Evolutionary conservation across 1,140 invertebrate species (phyloP), one percentile per base, ranked within the genome.

Genomic region (Drosophila malerkotliana): DNA sequence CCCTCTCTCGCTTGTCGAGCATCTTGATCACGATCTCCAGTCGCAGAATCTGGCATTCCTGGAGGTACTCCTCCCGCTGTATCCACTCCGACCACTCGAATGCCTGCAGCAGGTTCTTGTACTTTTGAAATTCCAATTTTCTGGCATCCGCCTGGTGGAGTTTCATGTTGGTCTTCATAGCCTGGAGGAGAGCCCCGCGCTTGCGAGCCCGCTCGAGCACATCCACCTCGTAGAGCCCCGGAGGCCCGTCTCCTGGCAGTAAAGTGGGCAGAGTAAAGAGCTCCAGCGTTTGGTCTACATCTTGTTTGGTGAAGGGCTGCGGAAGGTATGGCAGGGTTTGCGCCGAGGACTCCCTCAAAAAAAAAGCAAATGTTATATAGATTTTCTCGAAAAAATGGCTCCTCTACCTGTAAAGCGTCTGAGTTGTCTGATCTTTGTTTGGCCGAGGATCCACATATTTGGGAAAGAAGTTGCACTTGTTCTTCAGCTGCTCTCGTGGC

Each of bases 271-370:
- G 39, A n/a, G 75, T 75, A n/a, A 87, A 91, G 0, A 92, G 56
- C 51, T 92, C 91, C 1, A 90, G 9, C 2, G 45, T 0, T 39
- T 8, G 18, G 48, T 39, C 5, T 80, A 72, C 72, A 5, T 26
- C 10, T 15, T 4, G 9, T 21, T 2, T 56, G 24, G 12, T 3
- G 39, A 94, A 28, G 26, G 26, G 93, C n/a, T 92, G 89, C 0
- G 91, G 91, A 37, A 95, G 93, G 59, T 95, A 97, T 1, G 96
- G 95, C 49, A 94, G 82, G 1, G 96, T 97, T 92, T 97, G 96
- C 15, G 94, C 92, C 63, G 95, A 95, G 12, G 94, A 94, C 79
- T 97, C 96, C 67, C 90, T 91, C 26, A 1, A 32, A 26, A 45
- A 12, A 12, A 1, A 3, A 53, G 2, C 24, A 69, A 56, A 8